Base-by-base conservation (phyloP, 2,113 vertebrate genomes). In the Argyrosomus japonicus region DNA sequence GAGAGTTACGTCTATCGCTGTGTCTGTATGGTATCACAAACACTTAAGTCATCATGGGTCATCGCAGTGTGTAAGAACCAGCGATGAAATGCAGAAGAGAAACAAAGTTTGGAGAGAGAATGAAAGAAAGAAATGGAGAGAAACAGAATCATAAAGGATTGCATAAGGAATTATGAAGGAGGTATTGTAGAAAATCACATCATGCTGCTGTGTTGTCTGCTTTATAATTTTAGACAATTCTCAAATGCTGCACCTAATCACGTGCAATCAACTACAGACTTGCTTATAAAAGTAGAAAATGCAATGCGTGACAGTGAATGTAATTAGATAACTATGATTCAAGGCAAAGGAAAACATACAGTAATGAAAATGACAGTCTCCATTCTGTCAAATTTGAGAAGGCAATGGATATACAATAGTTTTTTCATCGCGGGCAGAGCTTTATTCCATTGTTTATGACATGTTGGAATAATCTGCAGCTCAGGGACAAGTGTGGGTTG, bases 361-460 rank as follows among this genome's bases (percentile, higher is more conserved):
- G 53, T 87, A 58, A 80, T 87, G 29, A 64, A 74, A 83, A 83
- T 84, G 65, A 82, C 83, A 78, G 68, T 76, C 75, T 82, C 61
- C 23, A 79, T 88, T 75, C 65, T 79, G 82, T 84, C 82, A 77
- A 6, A 40, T 64, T 29, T 0, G n/a, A 23, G n/a, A 73, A 77
- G 17, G 27, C 69, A 60, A 19, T 57, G 67, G 79, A 79, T 87
- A 47, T 43, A 61, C 40, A 27, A 50, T 13, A 7, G 65, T 11
- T 76, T 61, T 12, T 75, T 23, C 25, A 50, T 2, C 21, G 15
- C 73, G 50, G 40, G 77, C 64, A 70, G 74, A 77, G 57, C 54
- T n/a, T 36, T 80, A 68, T 77, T 68, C 73, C 61, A 67, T 80
- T 92, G 82, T 92, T 93, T 73, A 78, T 69, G 79, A 72, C 88